Percentiles rank a stretch among this genome's conserved stretches.
These are phyloP conservation scores for Suillia variegata DNA, from an alignment of 2,888 invertebrate genomes.

Conservation along the genomic window DNA sequence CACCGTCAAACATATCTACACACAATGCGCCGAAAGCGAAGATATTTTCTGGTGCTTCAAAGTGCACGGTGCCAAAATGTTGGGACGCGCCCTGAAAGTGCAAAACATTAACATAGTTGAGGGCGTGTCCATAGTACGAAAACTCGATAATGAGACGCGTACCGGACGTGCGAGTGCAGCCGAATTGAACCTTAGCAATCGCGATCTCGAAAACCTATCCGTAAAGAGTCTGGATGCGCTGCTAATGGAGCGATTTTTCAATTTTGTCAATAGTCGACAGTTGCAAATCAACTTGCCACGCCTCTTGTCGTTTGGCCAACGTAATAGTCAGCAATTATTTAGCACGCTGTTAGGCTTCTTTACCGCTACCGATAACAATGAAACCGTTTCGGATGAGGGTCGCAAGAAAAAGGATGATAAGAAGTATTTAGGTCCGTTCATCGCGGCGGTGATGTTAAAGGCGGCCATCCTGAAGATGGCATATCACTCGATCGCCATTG, in stretches of 20 bases:
- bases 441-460: conserved; percentile 74
- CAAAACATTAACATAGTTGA: conserved; percentile 69
- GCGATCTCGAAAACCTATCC: conserved; percentile 67
- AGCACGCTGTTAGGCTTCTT: conserved; percentile 59
- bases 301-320: conserved; percentile 62
- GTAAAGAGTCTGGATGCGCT: conserved; percentile 68
- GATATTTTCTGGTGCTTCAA: conserved; percentile 75
- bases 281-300: conserved; percentile 64
- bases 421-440: conserved; percentile 71
- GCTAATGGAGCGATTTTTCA: conserved; percentile 65
- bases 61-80: conserved; percentile 70
- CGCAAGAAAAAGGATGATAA: conserved; percentile 65
- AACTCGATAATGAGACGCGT: conserved; percentile 58
- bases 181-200: conserved; percentile 64
- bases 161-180: conserved; percentile 44
- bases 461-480: conserved; percentile 76
- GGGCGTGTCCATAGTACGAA: conserved; percentile 67
- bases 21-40: conserved; percentile 68
- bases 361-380: conserved; percentile 18
- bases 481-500: conserved; percentile 74
- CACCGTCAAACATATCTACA: conserved; percentile 56
- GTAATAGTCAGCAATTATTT: conserved; percentile 54
- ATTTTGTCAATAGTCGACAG: conserved; percentile 68
- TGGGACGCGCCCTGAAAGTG: conserved; percentile 69
- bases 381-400: conserved; percentile 51